Percentiles rank a stretch among this genome's conserved stretches.
phyloP scores from a whole-genome alignment of 2,888 invertebrate genomes.

The Drosophila paucipuncta region DNA sequence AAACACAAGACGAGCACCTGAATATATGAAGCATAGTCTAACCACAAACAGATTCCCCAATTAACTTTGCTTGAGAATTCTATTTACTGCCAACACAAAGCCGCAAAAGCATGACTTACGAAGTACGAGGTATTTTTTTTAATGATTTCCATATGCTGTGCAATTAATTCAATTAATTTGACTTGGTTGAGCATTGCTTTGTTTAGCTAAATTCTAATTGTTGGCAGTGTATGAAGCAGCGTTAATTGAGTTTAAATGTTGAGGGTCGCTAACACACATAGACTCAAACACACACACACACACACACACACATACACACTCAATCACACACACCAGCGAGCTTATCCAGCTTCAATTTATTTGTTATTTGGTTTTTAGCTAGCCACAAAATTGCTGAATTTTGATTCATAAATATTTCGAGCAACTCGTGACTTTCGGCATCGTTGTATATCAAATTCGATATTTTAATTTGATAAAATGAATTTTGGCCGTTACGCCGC shows the following conservation, averaged over 20 bases:
- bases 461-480: conserved; percentile 31
- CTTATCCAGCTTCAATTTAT: conserved; percentile 17
- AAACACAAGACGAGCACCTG: not conserved
- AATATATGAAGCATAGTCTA: not conserved
- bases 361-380: conserved; percentile 44
- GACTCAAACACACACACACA: not conserved
- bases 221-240: conserved; percentile 18
- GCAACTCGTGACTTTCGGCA: conserved; percentile 13
- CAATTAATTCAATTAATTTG: conserved; percentile 40
- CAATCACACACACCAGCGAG: not conserved
- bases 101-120: too few relatives aligned
- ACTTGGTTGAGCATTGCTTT: conserved; percentile 15
- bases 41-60: not conserved
- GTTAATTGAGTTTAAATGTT: conserved; percentile 40
- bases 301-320: not conserved
- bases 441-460: conserved; percentile 4
- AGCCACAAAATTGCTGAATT: conserved; percentile 44
- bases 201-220: conserved; percentile 43
- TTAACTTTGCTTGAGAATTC: not conserved
- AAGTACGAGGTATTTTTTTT: not conserved
- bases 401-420: conserved; percentile 37
- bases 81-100: not conserved
- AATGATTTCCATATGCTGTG: not conserved
- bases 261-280: conserved; percentile 17
- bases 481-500: conserved; percentile 5